Conservation (phyloP, 2,113 vertebrate species). For the Sula dactylatra region DNA sequence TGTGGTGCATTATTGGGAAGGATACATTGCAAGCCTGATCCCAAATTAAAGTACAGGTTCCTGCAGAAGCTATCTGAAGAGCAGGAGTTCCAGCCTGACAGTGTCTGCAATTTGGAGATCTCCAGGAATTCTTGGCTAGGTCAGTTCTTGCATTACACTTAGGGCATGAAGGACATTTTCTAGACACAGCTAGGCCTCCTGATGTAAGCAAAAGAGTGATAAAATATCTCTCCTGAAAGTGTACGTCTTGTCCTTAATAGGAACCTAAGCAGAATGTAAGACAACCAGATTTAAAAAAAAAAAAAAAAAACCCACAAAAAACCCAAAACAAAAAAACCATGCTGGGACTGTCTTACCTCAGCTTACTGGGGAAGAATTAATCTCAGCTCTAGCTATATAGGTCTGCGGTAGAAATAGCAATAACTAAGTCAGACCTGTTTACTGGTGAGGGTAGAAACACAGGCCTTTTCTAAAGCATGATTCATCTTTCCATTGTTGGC, state of each 20-base stretch:
- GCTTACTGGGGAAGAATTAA: not conserved
- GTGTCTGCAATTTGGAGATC: not conserved
- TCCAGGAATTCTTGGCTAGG: not conserved
- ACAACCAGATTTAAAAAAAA: not conserved
- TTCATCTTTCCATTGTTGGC: not conserved
- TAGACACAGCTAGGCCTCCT: not conserved
- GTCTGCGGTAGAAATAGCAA: not conserved
- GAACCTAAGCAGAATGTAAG: not conserved
- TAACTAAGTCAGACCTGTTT: not conserved
- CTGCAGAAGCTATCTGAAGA: not conserved
- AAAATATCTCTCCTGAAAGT: not conserved
- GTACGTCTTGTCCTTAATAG: not conserved
- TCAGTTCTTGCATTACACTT: not conserved
- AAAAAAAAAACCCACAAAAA: not conserved
- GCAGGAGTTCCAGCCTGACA: not conserved
- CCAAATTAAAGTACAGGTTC: not conserved
- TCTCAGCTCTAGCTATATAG: not conserved
- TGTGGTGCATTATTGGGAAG: not conserved
- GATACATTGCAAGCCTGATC: not conserved
- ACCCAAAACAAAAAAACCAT: too few relatives aligned
- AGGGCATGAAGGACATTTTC: not conserved
- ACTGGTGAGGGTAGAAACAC: not conserved
- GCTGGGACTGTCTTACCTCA: not conserved
- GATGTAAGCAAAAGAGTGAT: not conserved
- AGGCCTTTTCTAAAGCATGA: not conserved